A percentile compares a stretch with the other conserved stretches of the same genome.
Evolutionary conservation across 1,140 invertebrate genomes (phyloP).

Genomic region (silkworm (Bombyx mori)): ASM3026992v2 NC_085114.1:5677001-5677500

Average conservation of each 20-base stretch:
- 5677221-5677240: slow-evolving; percentile 31
- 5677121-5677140: too few species aligned
- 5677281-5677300: slow-evolving; percentile 17
- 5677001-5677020: too few species aligned
- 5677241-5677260: slow-evolving; percentile 53
- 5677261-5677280: slow-evolving; percentile 32
- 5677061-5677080: slow-evolving; percentile 9
- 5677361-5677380: slow-evolving; percentile 40
- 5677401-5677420: slow-evolving; percentile 28
- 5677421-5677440: slow-evolving; percentile 29
- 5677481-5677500: slow-evolving; percentile 17
- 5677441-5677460: slow-evolving; percentile 36
- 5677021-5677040: too few species aligned
- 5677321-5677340: slow-evolving; percentile 28
- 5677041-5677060: slow-evolving; percentile 13
- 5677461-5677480: slow-evolving; percentile 17
- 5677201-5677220: slow-evolving; percentile 54
- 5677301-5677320: slow-evolving; percentile 33
- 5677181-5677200: slow-evolving; percentile 27
- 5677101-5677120: background rate
- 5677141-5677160: too few species aligned
- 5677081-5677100: slow-evolving; percentile 16
- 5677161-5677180: slow-evolving; percentile 18
- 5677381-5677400: slow-evolving; percentile 63
- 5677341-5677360: slow-evolving; percentile 24